These are phyloP conservation scores for Tyto alba DNA, from an alignment of 2,113 vertebrate genomes.

Conservation along the genomic window DNA sequence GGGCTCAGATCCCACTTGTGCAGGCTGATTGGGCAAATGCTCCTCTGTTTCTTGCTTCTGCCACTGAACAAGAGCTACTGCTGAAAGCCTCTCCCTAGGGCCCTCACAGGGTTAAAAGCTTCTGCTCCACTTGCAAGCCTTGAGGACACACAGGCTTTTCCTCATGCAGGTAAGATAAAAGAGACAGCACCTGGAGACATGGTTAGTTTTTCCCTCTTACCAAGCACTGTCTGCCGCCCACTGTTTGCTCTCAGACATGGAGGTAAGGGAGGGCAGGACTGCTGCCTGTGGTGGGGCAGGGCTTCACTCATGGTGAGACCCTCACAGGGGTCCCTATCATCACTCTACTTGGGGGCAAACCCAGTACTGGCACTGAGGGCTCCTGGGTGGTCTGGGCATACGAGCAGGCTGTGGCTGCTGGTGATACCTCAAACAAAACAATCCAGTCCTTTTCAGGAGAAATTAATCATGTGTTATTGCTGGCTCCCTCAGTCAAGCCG, in stretches of 20 bases:
- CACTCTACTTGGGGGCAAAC: not conserved
- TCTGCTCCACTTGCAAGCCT: accelerated
- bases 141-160: not conserved
- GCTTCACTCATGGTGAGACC: not conserved
- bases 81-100: not conserved
- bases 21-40: not conserved
- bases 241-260: not conserved
- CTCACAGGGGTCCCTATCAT: not conserved
- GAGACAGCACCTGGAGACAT: not conserved
- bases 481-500: not conserved
- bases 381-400: not conserved
- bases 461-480: not conserved
- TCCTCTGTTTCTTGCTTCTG: not conserved
- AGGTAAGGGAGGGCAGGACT: not conserved
- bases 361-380: not conserved
- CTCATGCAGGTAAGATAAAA: not conserved
- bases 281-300: not conserved
- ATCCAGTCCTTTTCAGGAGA: not conserved
- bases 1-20: not conserved
- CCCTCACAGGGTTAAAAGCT: not conserved
- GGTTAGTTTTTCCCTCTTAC: not conserved
- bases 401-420: not conserved
- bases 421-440: not conserved
- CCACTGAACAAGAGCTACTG: not conserved
- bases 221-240: not conserved